phyloP scores from a whole-genome alignment of 1,140 invertebrate species.

The Diachasmimorpha longicaudata region DNA sequence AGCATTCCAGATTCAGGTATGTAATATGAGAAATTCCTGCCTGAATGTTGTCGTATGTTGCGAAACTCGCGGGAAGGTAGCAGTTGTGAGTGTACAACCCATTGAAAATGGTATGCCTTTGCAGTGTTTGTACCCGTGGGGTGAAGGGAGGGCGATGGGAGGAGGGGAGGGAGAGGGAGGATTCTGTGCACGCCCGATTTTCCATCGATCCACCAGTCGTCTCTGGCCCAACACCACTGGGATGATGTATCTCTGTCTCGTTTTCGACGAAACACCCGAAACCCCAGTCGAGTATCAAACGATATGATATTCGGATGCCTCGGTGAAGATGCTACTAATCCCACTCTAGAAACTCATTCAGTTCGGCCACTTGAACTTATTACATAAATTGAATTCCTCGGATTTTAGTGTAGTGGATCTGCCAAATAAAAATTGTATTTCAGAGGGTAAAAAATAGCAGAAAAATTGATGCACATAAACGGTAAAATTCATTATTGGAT shows the following conservation, averaged over 20 bases:
- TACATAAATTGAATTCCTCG: not conserved
- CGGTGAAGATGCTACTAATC: not conserved
- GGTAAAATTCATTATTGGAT: too few species aligned
- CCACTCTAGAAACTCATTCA: not conserved
- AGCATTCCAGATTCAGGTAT: constrained; percentile 52
- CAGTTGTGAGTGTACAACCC: constrained; percentile 19
- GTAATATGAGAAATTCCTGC: constrained; percentile 56
- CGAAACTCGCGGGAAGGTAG: constrained; percentile 12
- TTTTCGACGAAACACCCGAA: not conserved
- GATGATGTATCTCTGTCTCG: not conserved
- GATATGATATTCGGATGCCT: not conserved
- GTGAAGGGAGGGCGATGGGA: too few species aligned
- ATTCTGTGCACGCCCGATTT: constrained; percentile 15
- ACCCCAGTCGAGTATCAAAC: not conserved
- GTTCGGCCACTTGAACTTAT: not conserved
- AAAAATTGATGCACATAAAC: too few species aligned
- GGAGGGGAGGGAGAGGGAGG: too few species aligned
- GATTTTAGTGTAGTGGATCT: not conserved
- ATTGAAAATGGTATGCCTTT: constrained; percentile 27
- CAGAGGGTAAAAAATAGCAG: too few species aligned
- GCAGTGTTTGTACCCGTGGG: not conserved
- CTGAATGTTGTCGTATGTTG: constrained; percentile 46
- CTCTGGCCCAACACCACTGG: not conserved
- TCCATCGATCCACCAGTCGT: constrained; percentile 8
- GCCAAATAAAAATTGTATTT: too few species aligned